phyloP scores from a whole-genome alignment of 1,140 invertebrate genomes.

The Drosophila sp. region DNA sequence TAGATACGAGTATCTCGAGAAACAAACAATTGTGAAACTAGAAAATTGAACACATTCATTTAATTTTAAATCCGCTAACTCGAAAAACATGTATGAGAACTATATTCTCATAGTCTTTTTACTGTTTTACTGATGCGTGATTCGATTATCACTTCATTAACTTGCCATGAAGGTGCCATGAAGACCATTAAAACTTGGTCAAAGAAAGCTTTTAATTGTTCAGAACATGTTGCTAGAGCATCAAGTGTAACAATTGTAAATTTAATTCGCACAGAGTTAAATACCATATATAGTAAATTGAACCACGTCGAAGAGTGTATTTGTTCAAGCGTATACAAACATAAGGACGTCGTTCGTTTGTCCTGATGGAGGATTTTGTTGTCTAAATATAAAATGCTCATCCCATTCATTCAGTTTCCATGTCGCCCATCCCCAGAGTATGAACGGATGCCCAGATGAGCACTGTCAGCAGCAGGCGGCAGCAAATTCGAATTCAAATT shows the following conservation, averaged over 20 bases:
- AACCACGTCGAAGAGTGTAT: background rate
- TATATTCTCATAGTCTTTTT: background rate
- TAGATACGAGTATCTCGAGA: no score
- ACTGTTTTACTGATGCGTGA: background rate
- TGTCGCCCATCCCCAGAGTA: background rate
- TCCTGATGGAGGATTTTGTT: slow-evolving; percentile 1
- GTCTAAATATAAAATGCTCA: slow-evolving; percentile 19
- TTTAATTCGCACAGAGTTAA: slow-evolving; percentile 4
- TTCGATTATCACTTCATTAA: slow-evolving; percentile 33
- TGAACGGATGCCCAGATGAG: background rate
- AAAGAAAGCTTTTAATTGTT: slow-evolving; percentile 6
- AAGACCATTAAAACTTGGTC: slow-evolving; percentile 9
- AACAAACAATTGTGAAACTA: no score
- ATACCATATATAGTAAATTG: background rate
- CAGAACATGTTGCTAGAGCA: slow-evolving; percentile 1
- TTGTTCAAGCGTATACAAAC: background rate
- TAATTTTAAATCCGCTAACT: no score
- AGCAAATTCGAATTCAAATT: slow-evolving; percentile 8
- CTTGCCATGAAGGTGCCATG: slow-evolving; percentile 23
- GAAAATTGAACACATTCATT: no score
- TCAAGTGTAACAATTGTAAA: slow-evolving; percentile 12
- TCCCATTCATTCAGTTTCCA: background rate
- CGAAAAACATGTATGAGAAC: no score
- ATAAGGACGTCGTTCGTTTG: background rate
- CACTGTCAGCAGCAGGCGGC: slow-evolving; percentile 28